Evolutionary conservation across 2,888 invertebrate species (phyloP).

Genomic region (Cheilosia variabilis): DNA sequence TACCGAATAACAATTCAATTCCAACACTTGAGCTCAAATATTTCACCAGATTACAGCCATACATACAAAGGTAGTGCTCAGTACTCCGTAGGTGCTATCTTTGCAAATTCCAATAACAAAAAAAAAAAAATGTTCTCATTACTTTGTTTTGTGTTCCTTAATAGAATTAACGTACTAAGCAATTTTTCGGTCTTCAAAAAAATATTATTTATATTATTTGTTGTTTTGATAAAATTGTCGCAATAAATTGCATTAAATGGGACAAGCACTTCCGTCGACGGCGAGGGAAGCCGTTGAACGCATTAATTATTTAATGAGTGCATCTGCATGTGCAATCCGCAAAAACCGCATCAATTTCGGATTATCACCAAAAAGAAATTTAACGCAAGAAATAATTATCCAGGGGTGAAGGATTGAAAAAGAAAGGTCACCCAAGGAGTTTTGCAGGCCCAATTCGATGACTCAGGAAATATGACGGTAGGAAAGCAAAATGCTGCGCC

Average conservation of each 20-base stretch:
- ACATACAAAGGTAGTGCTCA: background rate
- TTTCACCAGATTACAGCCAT: constrained; percentile 9
- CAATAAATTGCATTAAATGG: constrained; percentile 45
- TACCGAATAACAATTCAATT: constrained; percentile 48
- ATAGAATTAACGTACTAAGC: constrained; percentile 30
- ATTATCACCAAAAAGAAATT: constrained; percentile 1
- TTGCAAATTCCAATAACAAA: constrained; percentile 41
- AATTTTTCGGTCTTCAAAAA: constrained; percentile 19
- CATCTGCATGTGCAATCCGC: background rate
- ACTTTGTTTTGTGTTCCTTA: constrained; percentile 28
- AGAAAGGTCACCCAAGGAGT: constrained; percentile 2
- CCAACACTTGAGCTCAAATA: constrained; percentile 53
- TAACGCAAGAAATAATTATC: constrained; percentile 2
- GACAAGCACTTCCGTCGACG: constrained; percentile 50
- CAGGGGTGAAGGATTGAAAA: constrained; percentile 7
- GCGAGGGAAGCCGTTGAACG: constrained; percentile 42
- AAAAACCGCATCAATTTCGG: constrained; percentile 2
- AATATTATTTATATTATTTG: background rate
- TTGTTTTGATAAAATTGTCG: constrained; percentile 16
- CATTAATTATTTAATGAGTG: constrained; percentile 20
- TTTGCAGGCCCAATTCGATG: constrained; percentile 26
- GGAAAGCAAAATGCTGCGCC: constrained; percentile 29
- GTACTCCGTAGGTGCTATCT: constrained; percentile 2
- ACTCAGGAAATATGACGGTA: constrained; percentile 50
- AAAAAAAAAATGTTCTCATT: background rate